A percentile compares a stretch with the other conserved stretches of the same genome.
Conservation (phyloP, 2,888 invertebrate species). For the Metallyticus violacea region DNA sequence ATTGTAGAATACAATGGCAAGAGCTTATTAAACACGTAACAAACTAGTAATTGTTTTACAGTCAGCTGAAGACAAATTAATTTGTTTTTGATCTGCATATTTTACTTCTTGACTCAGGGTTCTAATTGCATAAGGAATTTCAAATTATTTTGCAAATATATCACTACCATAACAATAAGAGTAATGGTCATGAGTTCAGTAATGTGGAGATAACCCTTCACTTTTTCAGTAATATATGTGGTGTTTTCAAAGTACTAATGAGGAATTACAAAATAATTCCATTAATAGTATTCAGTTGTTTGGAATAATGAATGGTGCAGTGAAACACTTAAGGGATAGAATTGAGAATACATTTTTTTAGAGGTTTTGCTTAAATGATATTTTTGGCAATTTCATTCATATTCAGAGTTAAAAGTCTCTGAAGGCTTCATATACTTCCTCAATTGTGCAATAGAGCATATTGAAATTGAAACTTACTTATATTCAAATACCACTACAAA, state of each 20-base stretch:
- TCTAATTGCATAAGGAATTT: not conserved
- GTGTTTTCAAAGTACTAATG: not conserved
- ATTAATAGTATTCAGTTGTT: not conserved
- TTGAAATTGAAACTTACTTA: too few species aligned
- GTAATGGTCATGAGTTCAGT: not conserved
- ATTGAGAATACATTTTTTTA: not conserved
- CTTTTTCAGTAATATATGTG: not conserved
- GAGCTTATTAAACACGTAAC: not conserved
- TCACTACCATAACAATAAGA: not conserved
- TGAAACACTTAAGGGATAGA: not conserved
- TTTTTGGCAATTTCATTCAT: not conserved
- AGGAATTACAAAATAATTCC: not conserved
- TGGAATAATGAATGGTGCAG: not conserved
- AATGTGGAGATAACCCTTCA: not conserved
- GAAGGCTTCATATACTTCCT: not conserved
- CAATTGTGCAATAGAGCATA: not conserved
- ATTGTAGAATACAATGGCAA: not conserved
- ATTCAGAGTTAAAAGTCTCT: not conserved
- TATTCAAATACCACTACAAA: too few species aligned
- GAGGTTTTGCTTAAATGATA: not conserved
- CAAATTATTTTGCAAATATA: not conserved
- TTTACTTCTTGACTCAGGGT: not conserved
- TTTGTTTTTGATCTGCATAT: not conserved
- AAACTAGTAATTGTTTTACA: not conserved
- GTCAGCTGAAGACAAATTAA: not conserved